Evolutionary conservation across 2,797 vertebrate genomes (phyloP).

Genomic region (Epinephelus malabaricus): DNA sequence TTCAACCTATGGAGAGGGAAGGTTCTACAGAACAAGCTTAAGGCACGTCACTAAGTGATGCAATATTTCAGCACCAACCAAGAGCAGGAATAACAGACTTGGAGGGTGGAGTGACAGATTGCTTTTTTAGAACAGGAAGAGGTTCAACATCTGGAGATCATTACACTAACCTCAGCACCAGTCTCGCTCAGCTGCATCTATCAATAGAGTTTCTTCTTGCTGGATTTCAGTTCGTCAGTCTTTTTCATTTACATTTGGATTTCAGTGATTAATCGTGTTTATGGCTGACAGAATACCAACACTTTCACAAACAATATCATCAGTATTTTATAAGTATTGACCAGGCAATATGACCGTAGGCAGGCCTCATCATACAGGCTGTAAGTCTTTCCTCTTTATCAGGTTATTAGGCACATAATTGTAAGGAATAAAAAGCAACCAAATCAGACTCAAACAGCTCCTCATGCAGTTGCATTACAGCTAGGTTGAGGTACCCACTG

Average conservation of each 20-base stretch:
- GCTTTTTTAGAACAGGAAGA: slow-evolving; percentile 39
- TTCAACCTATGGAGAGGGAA: neutral
- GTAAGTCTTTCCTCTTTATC: neutral
- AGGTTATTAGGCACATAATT: neutral
- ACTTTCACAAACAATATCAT: neutral
- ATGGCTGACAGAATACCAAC: neutral
- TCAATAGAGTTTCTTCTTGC: neutral
- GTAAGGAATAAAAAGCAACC: neutral
- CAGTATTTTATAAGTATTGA: neutral
- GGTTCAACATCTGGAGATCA: slow-evolving; percentile 53
- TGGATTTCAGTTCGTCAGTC: neutral
- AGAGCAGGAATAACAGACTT: slow-evolving; percentile 11
- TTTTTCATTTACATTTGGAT: neutral
- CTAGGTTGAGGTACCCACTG: neutral
- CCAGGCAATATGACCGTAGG: too few relatives aligned
- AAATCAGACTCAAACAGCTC: neutral
- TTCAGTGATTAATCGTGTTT: neutral
- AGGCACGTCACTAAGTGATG: slow-evolving; percentile 22
- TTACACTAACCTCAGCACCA: slow-evolving; percentile 16
- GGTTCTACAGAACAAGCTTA: neutral
- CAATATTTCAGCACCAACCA: slow-evolving; percentile 37
- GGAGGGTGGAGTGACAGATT: slow-evolving; percentile 49
- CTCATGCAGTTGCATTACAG: neutral
- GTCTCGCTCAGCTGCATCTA: neutral
- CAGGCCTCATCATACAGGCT: neutral